phyloP scores from a whole-genome alignment of 2,797 vertebrate genomes.

The Moxostoma hubbsi region DNA sequence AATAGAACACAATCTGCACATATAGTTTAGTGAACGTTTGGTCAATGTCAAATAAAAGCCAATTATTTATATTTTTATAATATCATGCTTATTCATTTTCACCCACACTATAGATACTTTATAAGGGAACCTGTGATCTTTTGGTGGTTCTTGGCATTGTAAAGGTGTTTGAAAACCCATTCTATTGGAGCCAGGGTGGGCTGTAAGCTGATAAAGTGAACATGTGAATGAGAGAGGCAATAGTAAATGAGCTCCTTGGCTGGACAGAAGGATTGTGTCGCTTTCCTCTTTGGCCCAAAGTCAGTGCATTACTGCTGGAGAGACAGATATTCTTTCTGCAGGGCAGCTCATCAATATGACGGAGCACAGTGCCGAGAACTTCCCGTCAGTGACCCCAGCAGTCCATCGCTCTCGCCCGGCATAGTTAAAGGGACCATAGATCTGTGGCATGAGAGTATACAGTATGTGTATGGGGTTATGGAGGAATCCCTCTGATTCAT shows the following conservation, averaged over 20 bases:
- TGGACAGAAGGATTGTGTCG: conserved; percentile 50
- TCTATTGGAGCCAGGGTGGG: conserved; percentile 7
- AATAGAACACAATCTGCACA: too few species aligned
- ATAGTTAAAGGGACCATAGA: conserved; percentile 41
- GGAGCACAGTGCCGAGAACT: conserved; percentile 44
- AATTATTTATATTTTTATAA: background rate
- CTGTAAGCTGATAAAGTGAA: conserved; percentile 17
- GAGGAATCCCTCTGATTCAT: conserved; percentile 64
- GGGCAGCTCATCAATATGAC: conserved; percentile 57
- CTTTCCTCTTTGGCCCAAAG: conserved; percentile 63
- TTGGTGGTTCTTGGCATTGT: conserved; percentile 6
- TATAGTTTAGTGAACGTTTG: background rate
- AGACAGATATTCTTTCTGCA: conserved; percentile 53
- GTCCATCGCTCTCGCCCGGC: conserved; percentile 45
- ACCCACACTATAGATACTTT: background rate
- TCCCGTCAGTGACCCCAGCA: conserved; percentile 49
- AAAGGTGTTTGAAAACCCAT: background rate
- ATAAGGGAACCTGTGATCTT: too few species aligned
- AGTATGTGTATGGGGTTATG: conserved; percentile 13
- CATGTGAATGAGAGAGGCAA: conserved; percentile 31
- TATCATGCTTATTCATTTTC: background rate
- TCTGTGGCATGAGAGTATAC: background rate
- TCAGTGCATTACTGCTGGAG: conserved; percentile 59
- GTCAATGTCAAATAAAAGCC: background rate
- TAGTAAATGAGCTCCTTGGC: conserved; percentile 49